phyloP scores from a whole-genome alignment of 2,888 invertebrate species.

The Rotaria socialis region DNA sequence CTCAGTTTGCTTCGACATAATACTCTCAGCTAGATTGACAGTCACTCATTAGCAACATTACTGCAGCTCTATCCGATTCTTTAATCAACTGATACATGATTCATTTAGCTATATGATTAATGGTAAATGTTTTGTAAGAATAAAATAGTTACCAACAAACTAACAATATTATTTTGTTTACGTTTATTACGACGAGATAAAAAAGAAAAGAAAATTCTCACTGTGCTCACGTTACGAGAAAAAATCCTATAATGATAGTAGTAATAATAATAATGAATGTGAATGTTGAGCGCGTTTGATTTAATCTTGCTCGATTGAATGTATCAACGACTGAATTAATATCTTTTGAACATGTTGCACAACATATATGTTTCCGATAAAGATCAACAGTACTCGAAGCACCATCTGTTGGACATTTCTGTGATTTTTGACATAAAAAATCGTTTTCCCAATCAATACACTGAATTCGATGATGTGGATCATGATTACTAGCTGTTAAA shows the following conservation, averaged over 20 bases:
- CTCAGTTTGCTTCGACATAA: too few species aligned
- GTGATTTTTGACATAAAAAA: not conserved
- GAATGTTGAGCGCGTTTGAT: not conserved
- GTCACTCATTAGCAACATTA: too few species aligned
- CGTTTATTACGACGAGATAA: too few species aligned
- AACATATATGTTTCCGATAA: not conserved
- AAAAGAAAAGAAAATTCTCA: too few species aligned
- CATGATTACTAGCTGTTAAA: not conserved
- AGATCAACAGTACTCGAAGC: not conserved
- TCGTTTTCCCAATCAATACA: conserved; percentile 4
- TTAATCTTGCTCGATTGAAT: not conserved
- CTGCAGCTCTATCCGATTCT: too few species aligned
- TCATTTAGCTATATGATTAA: too few species aligned
- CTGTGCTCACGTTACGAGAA: too few species aligned
- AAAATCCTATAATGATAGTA: not conserved
- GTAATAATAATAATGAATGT: not conserved
- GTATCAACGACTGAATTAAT: rapidly evolving
- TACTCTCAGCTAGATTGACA: too few species aligned
- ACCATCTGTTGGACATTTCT: not conserved
- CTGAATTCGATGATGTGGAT: not conserved
- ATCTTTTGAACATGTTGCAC: not conserved
- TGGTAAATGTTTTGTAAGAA: too few species aligned
- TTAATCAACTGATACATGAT: too few species aligned
- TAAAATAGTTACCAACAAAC: too few species aligned
- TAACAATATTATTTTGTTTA: too few species aligned